Conservation (phyloP, 2,113 vertebrate genomes). For the Pandion haliaetus region DNA sequence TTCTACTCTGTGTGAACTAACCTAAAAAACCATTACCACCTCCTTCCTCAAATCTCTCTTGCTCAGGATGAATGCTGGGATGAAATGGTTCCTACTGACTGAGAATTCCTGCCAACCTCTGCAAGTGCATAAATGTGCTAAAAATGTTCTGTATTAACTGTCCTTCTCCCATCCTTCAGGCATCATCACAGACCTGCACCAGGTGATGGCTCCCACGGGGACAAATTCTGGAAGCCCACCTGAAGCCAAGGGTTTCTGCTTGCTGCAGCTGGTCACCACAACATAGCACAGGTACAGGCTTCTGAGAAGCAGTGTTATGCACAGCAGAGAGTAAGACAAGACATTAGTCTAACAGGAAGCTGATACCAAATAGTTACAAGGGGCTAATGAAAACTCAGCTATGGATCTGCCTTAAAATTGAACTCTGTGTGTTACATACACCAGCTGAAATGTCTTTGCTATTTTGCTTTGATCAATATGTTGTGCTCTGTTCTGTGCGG, state of each 20-base stretch:
- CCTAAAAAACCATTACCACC: background rate
- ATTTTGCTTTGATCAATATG: background rate
- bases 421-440: background rate
- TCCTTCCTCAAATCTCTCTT: background rate
- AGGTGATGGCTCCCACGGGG: rapidly evolving
- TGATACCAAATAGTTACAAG: background rate
- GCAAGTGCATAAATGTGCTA: background rate
- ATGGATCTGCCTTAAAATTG: background rate
- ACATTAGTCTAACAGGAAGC: background rate
- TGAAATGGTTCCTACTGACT: background rate
- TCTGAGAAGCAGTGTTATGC: background rate
- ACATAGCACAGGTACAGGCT: background rate
- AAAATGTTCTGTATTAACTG: background rate
- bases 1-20: background rate
- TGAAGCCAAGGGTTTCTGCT: background rate
- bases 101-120: background rate
- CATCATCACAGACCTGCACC: background rate
- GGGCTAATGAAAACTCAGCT: background rate
- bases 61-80: background rate
- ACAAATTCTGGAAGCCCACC: background rate
- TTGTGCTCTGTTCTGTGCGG: background rate
- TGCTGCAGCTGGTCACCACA: background rate
- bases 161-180: background rate
- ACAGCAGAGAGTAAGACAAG: background rate
- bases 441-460: background rate